A percentile compares a stretch with the other conserved stretches of the same genome.
Conservation (phyloP, 2,888 invertebrate genomes). For the Synergus itoensis region DNA sequence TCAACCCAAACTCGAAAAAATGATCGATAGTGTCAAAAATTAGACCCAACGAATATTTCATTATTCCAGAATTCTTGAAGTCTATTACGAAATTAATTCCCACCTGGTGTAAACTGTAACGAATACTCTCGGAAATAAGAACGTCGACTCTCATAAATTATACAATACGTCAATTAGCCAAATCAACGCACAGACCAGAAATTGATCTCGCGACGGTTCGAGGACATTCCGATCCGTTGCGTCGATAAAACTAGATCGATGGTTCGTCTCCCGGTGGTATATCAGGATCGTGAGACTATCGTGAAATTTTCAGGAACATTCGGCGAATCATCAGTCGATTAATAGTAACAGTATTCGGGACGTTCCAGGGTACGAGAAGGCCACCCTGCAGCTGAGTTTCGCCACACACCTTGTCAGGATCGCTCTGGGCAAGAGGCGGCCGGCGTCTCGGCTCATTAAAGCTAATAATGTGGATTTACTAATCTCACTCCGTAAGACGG, state of each 20-base stretch:
- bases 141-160: constrained; percentile 29
- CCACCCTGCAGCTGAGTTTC: constrained; percentile 70
- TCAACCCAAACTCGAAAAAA: not conserved
- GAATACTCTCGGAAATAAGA: not conserved
- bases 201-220: constrained; percentile 21
- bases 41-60: not conserved
- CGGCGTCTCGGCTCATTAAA: constrained; percentile 73
- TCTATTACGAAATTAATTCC: not conserved
- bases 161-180: constrained; percentile 39
- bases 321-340: constrained; percentile 62
- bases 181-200: constrained; percentile 21
- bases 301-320: constrained; percentile 47
- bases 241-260: constrained; percentile 41
- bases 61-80: not conserved
- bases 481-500: constrained; percentile 62
- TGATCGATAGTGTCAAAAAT: not conserved
- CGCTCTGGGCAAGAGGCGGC: constrained; percentile 67
- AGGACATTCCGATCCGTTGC: constrained; percentile 35
- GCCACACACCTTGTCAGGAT: constrained; percentile 68
- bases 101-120: constrained; percentile 12
- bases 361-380: constrained; percentile 59
- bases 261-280: not conserved
- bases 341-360: constrained; percentile 63
- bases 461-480: constrained; percentile 75
- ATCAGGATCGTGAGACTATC: constrained; percentile 25